phyloP scores from a whole-genome alignment of 2,797 vertebrate genomes.

The Sebastes flavidus region DNA sequence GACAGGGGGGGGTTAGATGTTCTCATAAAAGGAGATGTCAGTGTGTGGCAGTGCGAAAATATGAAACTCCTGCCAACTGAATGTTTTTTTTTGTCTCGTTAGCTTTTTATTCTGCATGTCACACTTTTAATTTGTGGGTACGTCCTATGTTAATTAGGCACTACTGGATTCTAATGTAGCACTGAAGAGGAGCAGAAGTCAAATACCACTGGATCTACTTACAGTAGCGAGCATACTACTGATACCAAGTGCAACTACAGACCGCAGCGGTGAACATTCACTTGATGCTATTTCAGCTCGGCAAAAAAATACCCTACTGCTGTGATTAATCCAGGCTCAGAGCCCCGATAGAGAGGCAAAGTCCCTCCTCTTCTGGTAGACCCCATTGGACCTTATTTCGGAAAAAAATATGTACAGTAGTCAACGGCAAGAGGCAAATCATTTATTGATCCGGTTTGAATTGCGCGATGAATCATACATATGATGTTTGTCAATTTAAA shows the following conservation, averaged over 20 bases:
- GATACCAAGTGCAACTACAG: constrained; percentile 42
- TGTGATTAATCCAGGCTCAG: constrained; percentile 52
- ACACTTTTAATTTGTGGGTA: constrained; percentile 66
- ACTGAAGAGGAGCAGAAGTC: neutral
- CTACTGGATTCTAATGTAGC: constrained; percentile 37
- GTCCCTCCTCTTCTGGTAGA: too few species aligned
- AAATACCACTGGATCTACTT: constrained; percentile 17
- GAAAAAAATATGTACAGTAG: too few species aligned
- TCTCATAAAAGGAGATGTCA: constrained; percentile 1
- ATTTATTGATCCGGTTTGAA: too few species aligned
- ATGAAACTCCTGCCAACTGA: constrained; percentile 41
- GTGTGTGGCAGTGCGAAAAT: constrained; percentile 15
- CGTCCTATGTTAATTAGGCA: constrained; percentile 66
- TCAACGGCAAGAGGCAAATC: too few species aligned
- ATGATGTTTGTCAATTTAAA: too few species aligned
- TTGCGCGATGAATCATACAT: too few species aligned
- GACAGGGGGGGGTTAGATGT: neutral
- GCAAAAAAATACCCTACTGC: constrained; percentile 51
- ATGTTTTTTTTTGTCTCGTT: constrained; percentile 53
- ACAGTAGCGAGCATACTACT: constrained; percentile 12
- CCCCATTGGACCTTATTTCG: too few species aligned
- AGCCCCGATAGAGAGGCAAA: neutral
- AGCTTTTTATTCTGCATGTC: constrained; percentile 76
- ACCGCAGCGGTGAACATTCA: constrained; percentile 2
- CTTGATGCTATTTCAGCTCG: constrained; percentile 43